Percentiles rank a stretch among this genome's conserved stretches.
Evolutionary conservation across 2,113 vertebrate species (phyloP).

Genomic region (Empidonax traillii): DNA sequence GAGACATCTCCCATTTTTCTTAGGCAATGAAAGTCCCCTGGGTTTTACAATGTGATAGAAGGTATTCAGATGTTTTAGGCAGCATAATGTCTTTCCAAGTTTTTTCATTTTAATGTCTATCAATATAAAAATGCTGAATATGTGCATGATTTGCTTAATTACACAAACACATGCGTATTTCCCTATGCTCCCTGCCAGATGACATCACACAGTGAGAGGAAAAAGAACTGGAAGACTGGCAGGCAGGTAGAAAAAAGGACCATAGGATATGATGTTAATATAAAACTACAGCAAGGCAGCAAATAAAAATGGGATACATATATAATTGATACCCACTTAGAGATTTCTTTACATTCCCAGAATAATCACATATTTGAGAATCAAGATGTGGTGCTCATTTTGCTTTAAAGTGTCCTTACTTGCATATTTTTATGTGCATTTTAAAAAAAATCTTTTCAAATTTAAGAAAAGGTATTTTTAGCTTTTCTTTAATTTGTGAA

Average conservation of each 20-base stretch:
- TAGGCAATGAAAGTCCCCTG: not conserved
- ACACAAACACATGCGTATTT: not conserved
- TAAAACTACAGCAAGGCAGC: not conserved
- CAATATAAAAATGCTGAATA: not conserved
- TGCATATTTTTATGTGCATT: not conserved
- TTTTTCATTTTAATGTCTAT: not conserved
- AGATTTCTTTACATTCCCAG: not conserved
- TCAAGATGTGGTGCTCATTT: not conserved
- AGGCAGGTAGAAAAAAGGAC: not conserved
- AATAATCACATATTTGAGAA: not conserved
- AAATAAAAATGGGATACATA: not conserved
- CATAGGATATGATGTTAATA: not conserved
- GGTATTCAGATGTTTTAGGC: not conserved
- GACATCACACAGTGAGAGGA: not conserved
- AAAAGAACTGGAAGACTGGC: not conserved
- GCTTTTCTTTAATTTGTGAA: not conserved
- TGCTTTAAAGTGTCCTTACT: not conserved
- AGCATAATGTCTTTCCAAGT: not conserved
- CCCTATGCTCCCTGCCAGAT: not conserved
- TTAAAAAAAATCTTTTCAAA: not conserved
- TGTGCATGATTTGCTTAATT: not conserved
- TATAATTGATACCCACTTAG: not conserved
- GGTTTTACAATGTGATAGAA: not conserved
- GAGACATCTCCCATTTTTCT: not conserved
- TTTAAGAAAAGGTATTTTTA: not conserved